Base-by-base conservation (phyloP, 2,888 invertebrate species). In the Protonemura montana region DNA sequence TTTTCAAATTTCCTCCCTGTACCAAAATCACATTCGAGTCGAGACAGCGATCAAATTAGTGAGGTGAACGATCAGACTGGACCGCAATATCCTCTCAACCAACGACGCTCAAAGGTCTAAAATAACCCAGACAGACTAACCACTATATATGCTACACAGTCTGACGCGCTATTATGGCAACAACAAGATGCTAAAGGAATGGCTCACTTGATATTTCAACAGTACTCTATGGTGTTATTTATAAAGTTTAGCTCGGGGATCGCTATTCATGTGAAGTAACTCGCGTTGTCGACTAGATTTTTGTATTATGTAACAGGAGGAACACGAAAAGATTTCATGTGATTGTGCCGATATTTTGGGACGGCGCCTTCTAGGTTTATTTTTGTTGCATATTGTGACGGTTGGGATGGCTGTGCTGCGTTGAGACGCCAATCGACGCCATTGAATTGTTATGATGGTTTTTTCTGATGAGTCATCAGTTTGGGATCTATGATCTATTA, bases 81-180 rank as follows among this genome's bases (percentile, higher is more conserved):
- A 3, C 59, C 59, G 59, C 59, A 59, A 21, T 21, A 59, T 59
- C 59, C 59, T 59, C 59, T 13, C 16, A 35, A 35, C 3, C 5
- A 35, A 10, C 3, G 35, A 35, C 59, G 59, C 59, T 59, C 59
- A 59, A 13, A 2, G 59, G 59, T 59, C 59, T 10, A 59, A 59
- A 59, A 59, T 59, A 59, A 59, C 59, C 59, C 59, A 59, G 59
- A 59, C 59, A 59, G 59, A 59, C 59, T 59, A 59, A 59, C 59
- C 59, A 21, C 59, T 35, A 35, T 35, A 35, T 10, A 35, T 6
- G 59, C 21, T 21, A 21, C 59, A 21, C 59, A 21, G 16, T 59
- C 1, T 59, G 59, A 59, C 59, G 59, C 59, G 13, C 59, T 13
- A 10, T 1, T 21, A 59, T 21, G 59, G 21, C 21, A 21, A 59